These are phyloP conservation scores for Idaea straminata DNA, from an alignment of 2,888 invertebrate species.

Conservation along the genomic window DNA sequence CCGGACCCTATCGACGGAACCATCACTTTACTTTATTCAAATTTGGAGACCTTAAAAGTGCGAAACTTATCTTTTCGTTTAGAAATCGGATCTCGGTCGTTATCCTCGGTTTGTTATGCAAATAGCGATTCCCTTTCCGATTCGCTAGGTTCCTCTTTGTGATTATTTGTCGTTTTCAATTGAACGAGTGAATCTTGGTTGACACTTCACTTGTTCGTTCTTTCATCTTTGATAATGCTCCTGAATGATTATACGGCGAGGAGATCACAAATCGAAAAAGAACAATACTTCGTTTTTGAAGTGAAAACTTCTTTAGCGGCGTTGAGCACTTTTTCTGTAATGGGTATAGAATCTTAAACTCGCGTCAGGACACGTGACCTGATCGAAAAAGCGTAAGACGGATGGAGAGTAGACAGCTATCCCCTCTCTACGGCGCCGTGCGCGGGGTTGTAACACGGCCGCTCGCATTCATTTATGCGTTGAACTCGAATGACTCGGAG, in stretches of 20 bases:
- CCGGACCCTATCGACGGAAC: neutral
- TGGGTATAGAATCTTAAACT: too few relatives aligned
- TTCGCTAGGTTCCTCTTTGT: constrained; percentile 23
- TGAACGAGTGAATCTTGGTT: constrained; percentile 14
- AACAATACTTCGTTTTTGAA: neutral
- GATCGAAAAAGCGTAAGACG: too few relatives aligned
- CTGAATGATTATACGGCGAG: neutral
- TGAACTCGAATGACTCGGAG: too few relatives aligned
- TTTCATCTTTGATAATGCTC: neutral
- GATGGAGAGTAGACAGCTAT: too few relatives aligned
- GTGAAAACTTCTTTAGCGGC: neutral
- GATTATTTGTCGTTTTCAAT: constrained; percentile 33
- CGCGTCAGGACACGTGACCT: too few relatives aligned
- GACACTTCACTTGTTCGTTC: neutral
- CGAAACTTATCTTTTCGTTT: constrained; percentile 25
- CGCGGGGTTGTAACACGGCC: too few relatives aligned
- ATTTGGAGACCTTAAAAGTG: constrained; percentile 16
- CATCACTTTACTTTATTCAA: neutral
- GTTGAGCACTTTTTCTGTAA: too few relatives aligned
- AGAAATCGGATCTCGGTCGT: constrained; percentile 31
- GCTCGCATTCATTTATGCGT: too few relatives aligned
- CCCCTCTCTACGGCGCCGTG: too few relatives aligned
- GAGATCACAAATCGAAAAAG: neutral
- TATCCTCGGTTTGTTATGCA: constrained; percentile 48
- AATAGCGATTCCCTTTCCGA: constrained; percentile 38